Conservation (phyloP, 2,113 vertebrate species). For the Shinisaurus crocodilurus region DNA sequence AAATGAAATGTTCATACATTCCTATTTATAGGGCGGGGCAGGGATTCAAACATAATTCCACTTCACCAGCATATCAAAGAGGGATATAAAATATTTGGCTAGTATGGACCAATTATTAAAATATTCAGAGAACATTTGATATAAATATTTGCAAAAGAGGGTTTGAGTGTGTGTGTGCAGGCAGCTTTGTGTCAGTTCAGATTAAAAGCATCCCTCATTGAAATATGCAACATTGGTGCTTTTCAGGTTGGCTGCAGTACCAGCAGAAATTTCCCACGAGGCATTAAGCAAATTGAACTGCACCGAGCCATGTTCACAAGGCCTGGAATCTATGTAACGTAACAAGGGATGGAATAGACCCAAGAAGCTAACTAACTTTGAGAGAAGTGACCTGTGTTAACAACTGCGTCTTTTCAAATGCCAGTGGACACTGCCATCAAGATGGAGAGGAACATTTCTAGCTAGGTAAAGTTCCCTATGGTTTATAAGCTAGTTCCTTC, state of each 20-base stretch:
- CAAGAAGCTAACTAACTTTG: neutral
- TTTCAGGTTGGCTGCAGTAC: neutral
- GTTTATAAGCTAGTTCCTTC: neutral
- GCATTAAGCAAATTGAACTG: neutral
- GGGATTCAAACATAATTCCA: neutral
- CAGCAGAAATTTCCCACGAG: neutral
- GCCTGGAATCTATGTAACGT: neutral
- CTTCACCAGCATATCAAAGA: neutral
- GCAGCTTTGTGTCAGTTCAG: neutral
- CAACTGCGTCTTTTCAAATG: neutral
- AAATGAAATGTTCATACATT: neutral
- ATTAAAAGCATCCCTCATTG: neutral
- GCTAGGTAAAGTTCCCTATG: neutral
- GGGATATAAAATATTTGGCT: no score
- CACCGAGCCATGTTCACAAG: neutral
- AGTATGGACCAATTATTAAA: neutral
- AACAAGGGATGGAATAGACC: neutral
- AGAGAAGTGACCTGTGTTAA: slow-evolving; percentile 2
- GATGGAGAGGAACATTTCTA: no score
- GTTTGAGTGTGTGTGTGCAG: neutral
- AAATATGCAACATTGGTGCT: neutral
- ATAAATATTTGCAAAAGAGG: neutral
- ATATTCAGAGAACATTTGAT: neutral
- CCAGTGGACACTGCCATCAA: neutral
- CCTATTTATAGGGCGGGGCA: neutral